Evolutionary conservation across 2,888 invertebrate genomes (phyloP).

Genomic region (Dicyrtoma fusca): DNA sequence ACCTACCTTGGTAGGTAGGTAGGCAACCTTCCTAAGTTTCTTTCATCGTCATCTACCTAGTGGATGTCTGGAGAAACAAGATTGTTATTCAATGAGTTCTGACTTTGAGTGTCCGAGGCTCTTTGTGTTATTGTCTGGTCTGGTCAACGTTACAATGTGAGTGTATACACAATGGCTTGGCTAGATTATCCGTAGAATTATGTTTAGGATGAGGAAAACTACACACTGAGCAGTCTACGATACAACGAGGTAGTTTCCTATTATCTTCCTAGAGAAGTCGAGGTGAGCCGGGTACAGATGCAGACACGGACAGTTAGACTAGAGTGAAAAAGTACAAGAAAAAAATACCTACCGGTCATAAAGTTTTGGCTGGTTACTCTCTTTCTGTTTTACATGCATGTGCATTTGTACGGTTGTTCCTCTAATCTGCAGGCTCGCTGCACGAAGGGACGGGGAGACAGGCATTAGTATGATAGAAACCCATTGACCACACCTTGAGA

Average conservation of each 20-base stretch:
- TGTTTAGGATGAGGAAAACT: too few species aligned
- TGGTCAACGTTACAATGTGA: too few species aligned
- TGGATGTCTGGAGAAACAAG: too few species aligned
- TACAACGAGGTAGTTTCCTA: neutral
- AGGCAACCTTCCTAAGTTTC: too few species aligned
- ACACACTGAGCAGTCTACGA: neutral
- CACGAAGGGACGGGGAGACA: constrained; percentile 14
- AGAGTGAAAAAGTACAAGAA: neutral
- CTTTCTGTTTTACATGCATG: neutral
- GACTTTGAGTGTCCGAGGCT: too few species aligned
- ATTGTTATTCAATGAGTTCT: too few species aligned
- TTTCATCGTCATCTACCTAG: too few species aligned
- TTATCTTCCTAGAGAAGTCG: neutral
- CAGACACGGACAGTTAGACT: neutral
- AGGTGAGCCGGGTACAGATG: neutral
- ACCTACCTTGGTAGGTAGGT: too few species aligned
- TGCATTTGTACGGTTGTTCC: constrained; percentile 1
- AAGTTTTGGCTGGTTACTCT: constrained; percentile 9
- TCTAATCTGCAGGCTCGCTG: neutral
- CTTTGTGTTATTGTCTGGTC: too few species aligned
- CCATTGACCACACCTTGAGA: constrained; percentile 33
- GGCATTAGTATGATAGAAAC: constrained; percentile 22
- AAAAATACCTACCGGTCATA: constrained; percentile 34
- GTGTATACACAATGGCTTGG: too few species aligned
- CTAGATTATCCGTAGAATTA: too few species aligned